Evolutionary conservation across 1,140 invertebrate species (phyloP).

Genomic region (Leptopilina clavipes): DNA sequence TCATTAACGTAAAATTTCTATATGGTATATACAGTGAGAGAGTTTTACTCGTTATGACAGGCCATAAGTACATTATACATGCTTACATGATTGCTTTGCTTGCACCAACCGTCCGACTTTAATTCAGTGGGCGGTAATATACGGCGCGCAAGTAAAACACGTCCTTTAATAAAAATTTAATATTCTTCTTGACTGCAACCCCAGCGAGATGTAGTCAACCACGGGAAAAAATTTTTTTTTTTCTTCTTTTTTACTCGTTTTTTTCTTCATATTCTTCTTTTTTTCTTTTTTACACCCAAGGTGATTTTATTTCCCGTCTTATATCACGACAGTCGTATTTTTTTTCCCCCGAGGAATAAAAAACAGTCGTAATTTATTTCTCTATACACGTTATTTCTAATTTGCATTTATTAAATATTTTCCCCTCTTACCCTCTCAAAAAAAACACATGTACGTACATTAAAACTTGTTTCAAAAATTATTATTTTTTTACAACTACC

Average conservation of each 20-base stretch:
- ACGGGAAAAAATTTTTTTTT: background rate
- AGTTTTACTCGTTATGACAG: conserved; percentile 19
- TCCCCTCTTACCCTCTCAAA: background rate
- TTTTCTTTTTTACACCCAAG: background rate
- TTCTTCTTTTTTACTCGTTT: background rate
- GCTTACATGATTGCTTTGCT: conserved; percentile 28
- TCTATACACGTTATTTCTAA: conserved; percentile 10
- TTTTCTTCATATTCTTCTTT: background rate
- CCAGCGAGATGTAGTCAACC: background rate
- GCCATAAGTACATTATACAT: conserved; percentile 29
- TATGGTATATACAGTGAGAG: background rate
- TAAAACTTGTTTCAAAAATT: too few species aligned
- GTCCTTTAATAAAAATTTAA: conserved; percentile 16
- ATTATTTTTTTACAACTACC: too few species aligned
- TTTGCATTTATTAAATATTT: background rate
- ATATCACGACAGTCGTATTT: background rate
- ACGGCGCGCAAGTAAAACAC: conserved; percentile 1
- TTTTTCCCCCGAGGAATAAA: background rate
- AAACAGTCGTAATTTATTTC: background rate
- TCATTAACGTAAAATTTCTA: conserved; percentile 16
- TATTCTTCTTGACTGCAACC: background rate
- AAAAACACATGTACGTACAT: background rate
- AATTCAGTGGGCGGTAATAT: conserved; percentile 27
- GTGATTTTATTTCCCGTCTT: conserved; percentile 11
- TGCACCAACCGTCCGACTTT: conserved; percentile 10